These are phyloP conservation scores for Cataglyphis rosenhaueri DNA, from an alignment of 2,888 invertebrate genomes.

Conservation along the genomic window DNA sequence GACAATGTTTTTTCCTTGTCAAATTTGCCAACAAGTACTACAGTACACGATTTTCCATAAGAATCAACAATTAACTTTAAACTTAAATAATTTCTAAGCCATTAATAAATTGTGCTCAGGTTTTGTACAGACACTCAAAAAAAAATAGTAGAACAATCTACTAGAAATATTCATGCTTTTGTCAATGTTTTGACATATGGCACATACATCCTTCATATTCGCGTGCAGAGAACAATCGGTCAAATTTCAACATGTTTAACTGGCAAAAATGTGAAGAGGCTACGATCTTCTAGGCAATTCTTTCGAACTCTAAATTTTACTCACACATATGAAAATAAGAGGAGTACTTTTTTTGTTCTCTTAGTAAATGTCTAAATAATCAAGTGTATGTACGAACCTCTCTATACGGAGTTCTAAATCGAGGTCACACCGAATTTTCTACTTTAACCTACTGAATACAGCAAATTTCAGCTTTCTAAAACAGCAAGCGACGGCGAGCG, in stretches of 20 bases:
- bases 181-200: too few species aligned
- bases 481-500: conserved; percentile 65
- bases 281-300: background rate
- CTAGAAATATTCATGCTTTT: too few species aligned
- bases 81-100: too few species aligned
- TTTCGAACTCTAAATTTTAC: background rate
- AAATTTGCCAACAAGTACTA: too few species aligned
- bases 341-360: too few species aligned
- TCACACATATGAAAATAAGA: background rate
- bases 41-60: too few species aligned
- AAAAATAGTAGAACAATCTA: too few species aligned
- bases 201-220: too few species aligned
- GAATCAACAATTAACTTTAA: too few species aligned
- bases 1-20: too few species aligned
- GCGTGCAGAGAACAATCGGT: background rate
- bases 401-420: conserved; percentile 77
- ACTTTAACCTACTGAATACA: conserved; percentile 85
- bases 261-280: background rate
- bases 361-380: conserved; percentile 58
- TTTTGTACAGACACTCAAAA: too few species aligned
- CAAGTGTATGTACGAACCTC: conserved; percentile 61
- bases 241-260: background rate
- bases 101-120: too few species aligned
- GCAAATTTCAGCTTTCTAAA: conserved; percentile 85
- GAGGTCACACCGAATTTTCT: conserved; percentile 86